Evolutionary conservation across 2,797 vertebrate species (phyloP).

Genomic region (Liparis tanakae): DNA sequence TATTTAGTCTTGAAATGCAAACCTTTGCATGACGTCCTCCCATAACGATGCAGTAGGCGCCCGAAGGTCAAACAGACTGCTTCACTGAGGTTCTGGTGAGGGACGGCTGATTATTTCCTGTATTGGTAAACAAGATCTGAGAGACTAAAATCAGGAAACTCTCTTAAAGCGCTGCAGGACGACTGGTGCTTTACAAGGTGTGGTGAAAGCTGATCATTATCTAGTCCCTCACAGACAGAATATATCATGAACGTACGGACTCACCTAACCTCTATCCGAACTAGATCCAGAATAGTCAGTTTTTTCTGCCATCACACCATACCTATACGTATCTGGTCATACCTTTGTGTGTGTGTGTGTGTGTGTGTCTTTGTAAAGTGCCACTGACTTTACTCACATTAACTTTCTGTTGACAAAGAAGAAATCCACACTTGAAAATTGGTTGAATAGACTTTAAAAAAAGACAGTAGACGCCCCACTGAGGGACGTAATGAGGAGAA

Average conservation of each 20-base stretch:
- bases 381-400: conserved; percentile 24
- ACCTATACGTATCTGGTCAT: conserved; percentile 11
- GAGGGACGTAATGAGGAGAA: conserved; percentile 44
- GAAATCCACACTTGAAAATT: conserved; percentile 31
- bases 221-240: conserved; percentile 15
- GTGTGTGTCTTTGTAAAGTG: background rate
- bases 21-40: background rate
- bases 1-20: conserved; percentile 15
- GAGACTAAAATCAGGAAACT: background rate
- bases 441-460: conserved; percentile 43
- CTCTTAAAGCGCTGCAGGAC: background rate
- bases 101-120: background rate
- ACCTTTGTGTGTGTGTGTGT: too few relatives aligned
- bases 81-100: background rate
- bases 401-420: conserved; percentile 12
- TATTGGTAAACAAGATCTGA: conserved; percentile 1
- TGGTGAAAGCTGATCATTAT: conserved; percentile 26
- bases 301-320: background rate
- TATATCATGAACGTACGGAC: background rate
- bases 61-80: background rate
- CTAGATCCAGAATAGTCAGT: background rate
- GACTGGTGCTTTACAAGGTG: background rate
- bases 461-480: conserved; percentile 27
- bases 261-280: background rate
- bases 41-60: background rate